Base-by-base conservation (phyloP, 2,113 vertebrate species). In the Pterocles burchelli region DNA sequence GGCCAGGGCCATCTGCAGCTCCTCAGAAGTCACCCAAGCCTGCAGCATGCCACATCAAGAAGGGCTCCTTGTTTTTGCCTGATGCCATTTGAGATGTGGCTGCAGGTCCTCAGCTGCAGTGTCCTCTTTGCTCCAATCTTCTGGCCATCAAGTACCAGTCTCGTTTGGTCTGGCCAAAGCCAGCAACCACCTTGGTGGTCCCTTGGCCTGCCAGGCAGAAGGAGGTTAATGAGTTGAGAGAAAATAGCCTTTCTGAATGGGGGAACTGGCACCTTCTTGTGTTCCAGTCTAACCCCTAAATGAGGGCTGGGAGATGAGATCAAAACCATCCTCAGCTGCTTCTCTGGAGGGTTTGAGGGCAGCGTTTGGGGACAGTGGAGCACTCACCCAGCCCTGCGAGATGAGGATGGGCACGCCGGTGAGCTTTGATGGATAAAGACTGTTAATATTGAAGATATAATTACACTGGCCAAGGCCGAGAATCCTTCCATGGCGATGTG, bases 371-470 rank as follows among this genome's bases (percentile, higher is more conserved):
- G 13, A 41, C 0, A 0, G 43, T 2, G 51, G 48, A 86, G 49
- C 0, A 2, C 18, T 34, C 1, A 0, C 43, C 38, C 67, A 33
- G 45, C n/a, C 10, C 66, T 1, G 4, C 1, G 0, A 78, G 75
- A 51, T 0, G 21, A 73, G 77, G 85, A 62, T 1, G 1, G 63
- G 80, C 54, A 41, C 26, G 2, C 84, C 8, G 0, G 54, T 0
- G 11, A 90, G 92, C 63, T 86, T 59, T 96, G 96, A 97, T 72
- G 0, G 90, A 96, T 96, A 95, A 74, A 43, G 82, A 86, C 73
- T 1, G 90, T 96, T 74, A 97, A 96, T 96, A 97, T 96, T 96
- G 95, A 97, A 97, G 78, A 94, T n/a, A 71, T 96, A 24, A 95
- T 97, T 97, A 97, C 0, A 15, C 79, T 28, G 73, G 95, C 85